Evolutionary conservation across 2,113 vertebrate species (phyloP).

Genomic region (Alces alces): DNA sequence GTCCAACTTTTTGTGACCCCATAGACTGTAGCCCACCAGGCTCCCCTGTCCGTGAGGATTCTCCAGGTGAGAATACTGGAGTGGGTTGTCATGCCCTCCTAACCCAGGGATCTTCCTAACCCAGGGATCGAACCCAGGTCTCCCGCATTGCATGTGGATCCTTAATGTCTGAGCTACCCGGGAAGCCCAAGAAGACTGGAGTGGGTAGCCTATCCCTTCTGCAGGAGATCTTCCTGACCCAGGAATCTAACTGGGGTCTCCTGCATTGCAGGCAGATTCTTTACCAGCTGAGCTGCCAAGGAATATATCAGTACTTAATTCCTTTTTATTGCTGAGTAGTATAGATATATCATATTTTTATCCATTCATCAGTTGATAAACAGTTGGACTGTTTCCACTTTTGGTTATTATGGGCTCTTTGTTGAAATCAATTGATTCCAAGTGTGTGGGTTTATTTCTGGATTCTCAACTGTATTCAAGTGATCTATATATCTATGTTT

Average conservation of each 20-base stretch:
- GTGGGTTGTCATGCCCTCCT: neutral
- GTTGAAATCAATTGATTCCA: neutral
- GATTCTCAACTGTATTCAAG: neutral
- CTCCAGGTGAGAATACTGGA: neutral
- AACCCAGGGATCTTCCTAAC: neutral
- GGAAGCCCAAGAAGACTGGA: neutral
- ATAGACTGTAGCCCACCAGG: neutral
- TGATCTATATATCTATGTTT: neutral
- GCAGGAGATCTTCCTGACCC: neutral
- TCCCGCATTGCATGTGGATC: neutral
- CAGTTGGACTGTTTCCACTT: neutral
- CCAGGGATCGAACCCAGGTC: neutral
- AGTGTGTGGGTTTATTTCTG: neutral
- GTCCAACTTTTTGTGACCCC: neutral
- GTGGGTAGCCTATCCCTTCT: neutral
- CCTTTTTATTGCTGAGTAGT: neutral
- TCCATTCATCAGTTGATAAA: neutral
- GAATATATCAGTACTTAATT: neutral
- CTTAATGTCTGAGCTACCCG: neutral
- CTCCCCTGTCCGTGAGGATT: neutral
- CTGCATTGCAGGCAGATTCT: neutral
- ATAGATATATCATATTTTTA: neutral
- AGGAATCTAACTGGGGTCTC: neutral
- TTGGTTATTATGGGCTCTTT: neutral
- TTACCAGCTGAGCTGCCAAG: neutral